A percentile compares a stretch with the other conserved stretches of the same genome.
These are phyloP conservation scores for Cavia porcellus DNA, from an alignment of 2,113 vertebrate genomes.

Conservation along the genomic window DNA sequence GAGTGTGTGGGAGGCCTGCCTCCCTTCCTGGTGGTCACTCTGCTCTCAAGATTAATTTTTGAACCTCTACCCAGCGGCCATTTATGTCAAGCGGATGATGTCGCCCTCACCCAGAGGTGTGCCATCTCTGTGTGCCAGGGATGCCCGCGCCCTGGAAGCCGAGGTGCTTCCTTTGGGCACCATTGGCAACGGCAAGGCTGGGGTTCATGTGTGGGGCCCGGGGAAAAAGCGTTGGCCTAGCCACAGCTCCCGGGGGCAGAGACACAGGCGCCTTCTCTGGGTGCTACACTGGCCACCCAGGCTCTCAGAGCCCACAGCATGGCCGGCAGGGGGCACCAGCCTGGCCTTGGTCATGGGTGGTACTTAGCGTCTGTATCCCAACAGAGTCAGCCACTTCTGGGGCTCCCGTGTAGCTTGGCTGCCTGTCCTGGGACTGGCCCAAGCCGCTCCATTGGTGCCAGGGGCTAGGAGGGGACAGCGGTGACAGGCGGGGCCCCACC, in stretches of 20 bases:
- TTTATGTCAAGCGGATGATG: background rate
- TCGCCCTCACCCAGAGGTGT: background rate
- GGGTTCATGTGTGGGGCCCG: background rate
- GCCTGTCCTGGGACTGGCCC: background rate
- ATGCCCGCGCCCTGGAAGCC: background rate
- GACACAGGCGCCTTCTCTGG: no score
- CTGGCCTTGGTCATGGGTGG: background rate
- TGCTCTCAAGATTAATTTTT: constrained; percentile 55
- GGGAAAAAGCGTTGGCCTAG: background rate
- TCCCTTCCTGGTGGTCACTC: background rate
- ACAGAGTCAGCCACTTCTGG: background rate
- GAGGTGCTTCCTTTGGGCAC: background rate
- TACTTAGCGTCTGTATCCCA: background rate
- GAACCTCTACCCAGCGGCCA: background rate
- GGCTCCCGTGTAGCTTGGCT: background rate
- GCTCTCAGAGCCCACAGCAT: background rate
- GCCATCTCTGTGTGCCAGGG: background rate
- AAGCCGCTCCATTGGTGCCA: fast-evolving
- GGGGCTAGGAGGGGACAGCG: no score
- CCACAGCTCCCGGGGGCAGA: background rate
- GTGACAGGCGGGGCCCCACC: fast-evolving
- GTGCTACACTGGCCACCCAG: fast-evolving
- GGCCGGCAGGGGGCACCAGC: background rate
- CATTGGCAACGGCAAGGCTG: background rate
- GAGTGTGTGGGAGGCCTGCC: background rate